A percentile compares a stretch with the other conserved stretches of the same genome.
phyloP scores from a whole-genome alignment of 2,888 invertebrate genomes.

The Myathropa florea region DNA sequence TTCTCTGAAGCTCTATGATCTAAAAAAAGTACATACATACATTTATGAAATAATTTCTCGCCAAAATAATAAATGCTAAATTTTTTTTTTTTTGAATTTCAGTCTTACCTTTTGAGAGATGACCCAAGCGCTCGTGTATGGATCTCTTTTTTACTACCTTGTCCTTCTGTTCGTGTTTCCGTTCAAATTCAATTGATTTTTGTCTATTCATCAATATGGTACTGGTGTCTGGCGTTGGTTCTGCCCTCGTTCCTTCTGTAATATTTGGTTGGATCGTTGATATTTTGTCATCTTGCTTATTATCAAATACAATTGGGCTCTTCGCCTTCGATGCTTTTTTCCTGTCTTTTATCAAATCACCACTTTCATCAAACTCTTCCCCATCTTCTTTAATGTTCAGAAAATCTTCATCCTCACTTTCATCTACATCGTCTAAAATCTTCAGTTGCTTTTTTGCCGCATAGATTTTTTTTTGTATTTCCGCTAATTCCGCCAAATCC shows the following conservation, averaged over 20 bases:
- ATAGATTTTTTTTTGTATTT: constrained; percentile 85
- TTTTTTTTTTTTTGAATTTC: neutral
- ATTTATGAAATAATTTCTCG: neutral
- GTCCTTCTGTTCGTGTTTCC: constrained; percentile 62
- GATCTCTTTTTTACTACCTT: constrained; percentile 77
- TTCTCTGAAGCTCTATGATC: constrained; percentile 39
- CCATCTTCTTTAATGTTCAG: constrained; percentile 85
- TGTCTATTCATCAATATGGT: neutral
- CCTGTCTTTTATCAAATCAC: constrained; percentile 71
- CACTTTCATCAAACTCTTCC: constrained; percentile 78
- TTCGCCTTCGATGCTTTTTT: constrained; percentile 72
- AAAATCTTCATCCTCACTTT: constrained; percentile 85
- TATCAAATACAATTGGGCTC: constrained; percentile 78
- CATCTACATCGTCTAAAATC: constrained; percentile 77
- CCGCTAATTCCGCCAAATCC: constrained; percentile 82
- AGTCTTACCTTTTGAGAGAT: constrained; percentile 69
- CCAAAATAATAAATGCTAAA: no score
- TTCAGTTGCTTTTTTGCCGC: constrained; percentile 82
- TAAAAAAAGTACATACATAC: constrained; percentile 1
- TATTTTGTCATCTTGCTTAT: constrained; percentile 50
- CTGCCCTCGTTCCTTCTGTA: neutral
- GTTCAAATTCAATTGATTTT: constrained; percentile 24
- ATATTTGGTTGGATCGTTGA: neutral
- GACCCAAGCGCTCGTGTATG: constrained; percentile 82
- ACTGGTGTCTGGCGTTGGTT: neutral